Conservation (phyloP, 2,888 invertebrate genomes). For the Carcina quercana region DNA sequence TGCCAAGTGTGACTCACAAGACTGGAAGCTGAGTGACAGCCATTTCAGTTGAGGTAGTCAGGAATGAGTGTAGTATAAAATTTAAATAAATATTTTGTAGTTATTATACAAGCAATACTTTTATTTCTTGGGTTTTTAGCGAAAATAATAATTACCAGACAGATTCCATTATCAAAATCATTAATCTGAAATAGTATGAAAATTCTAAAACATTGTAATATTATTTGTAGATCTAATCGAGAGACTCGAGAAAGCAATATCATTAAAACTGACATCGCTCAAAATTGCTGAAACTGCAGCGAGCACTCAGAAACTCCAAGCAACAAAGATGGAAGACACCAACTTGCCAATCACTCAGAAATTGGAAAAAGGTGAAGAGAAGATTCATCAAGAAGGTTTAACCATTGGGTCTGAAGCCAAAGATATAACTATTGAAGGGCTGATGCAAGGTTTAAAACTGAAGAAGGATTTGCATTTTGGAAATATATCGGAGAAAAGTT, state of each 20-base stretch:
- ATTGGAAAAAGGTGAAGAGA: conserved; percentile 21
- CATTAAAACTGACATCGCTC: no score
- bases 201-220: no score
- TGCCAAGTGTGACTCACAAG: no score
- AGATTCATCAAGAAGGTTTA: conserved; percentile 27
- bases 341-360: conserved; percentile 16
- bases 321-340: conserved; percentile 27
- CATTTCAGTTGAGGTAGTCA: no score
- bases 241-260: conserved; percentile 46
- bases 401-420: conserved; percentile 41
- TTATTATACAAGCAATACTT: no score
- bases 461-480: conserved; percentile 58
- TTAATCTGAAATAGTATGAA: no score
- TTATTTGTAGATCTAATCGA: conserved; percentile 44
- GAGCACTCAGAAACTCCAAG: conserved; percentile 17
- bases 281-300: conserved; percentile 18
- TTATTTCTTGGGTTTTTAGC: no score
- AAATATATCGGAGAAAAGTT: conserved; percentile 51
- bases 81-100: no score
- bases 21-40: no score
- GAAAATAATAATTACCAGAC: no score
- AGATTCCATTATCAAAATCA: no score
- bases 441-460: conserved; percentile 53
- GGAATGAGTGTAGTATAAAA: no score
- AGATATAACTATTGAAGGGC: conserved; percentile 49